Evolutionary conservation across 2,113 vertebrate species (phyloP), one percentile per base, ranked within the genome.

Genomic region (Sphyrna mokarran): DNA sequence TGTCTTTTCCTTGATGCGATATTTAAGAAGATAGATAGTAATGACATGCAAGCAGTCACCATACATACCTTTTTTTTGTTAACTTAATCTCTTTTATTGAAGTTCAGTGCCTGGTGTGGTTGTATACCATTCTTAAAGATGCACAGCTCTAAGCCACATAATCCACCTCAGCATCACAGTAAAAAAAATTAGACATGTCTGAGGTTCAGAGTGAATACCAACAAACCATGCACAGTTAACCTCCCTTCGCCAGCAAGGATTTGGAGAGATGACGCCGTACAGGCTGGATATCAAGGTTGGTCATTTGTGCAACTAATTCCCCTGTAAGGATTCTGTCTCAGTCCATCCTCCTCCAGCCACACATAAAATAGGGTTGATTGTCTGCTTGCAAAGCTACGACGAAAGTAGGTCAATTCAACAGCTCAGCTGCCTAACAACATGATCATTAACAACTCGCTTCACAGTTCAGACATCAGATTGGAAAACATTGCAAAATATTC

Each of bases 331-430:
- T 95, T 95, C 63, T 72, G 94, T 95, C 69, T 95, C 94, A 95
- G 94, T 95, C 94, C 94, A 95, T 95, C 94, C 94, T 72, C 40
- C 68, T 95, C 68, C 66, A 95, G 94, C 40, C 43, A 95, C 89
- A 43, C 58, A 72, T 43, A 76, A 72, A 95, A 72, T 54, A 95
- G 69, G 94, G 40, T 95, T 95, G 94, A 95, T 95, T 95, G 94
- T 95, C 94, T 95, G 94, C 69, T 95, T 68, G 94, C 94, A 95
- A 54, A 76, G 69, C 94, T 72, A 72, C 94, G 22, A 29, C 23
- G 69, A 95, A 95, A 95, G 94, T 95, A 95, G 94, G 94, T 95
- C 94, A 95, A 72, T 95, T 95, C 94, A 95, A 72, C 94, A 95
- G 94, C 94, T 95, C 94, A 95, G 94, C 94, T 95, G 94, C 94